Percentiles rank a stretch among this genome's conserved stretches.
Conservation (phyloP, 2,797 vertebrate species). For the Periparus ater region DNA sequence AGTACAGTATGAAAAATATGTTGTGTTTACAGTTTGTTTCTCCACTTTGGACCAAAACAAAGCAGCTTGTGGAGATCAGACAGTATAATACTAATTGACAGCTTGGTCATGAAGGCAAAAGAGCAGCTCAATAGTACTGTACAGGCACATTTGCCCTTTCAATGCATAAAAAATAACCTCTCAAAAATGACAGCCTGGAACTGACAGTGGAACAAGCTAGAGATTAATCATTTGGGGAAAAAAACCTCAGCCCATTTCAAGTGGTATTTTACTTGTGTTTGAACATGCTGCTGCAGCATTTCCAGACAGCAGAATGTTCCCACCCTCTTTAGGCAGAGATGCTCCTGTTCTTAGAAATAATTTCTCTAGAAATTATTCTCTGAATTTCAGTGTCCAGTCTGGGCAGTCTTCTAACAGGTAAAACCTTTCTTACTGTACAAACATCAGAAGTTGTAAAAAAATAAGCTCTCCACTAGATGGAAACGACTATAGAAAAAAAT, state of each 20-base stretch:
- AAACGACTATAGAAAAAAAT: not conserved
- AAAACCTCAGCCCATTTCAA: not conserved
- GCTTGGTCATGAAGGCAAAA: slow-evolving; percentile 10
- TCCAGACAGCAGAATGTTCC: not conserved
- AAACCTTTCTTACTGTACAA: not conserved
- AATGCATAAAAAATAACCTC: not conserved
- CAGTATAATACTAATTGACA: not conserved
- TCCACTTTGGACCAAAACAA: not conserved
- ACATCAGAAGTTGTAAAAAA: not conserved
- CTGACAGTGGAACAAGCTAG: not conserved
- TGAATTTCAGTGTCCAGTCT: not conserved
- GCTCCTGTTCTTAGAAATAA: not conserved
- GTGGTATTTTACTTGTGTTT: slow-evolving; percentile 21
- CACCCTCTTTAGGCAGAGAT: not conserved
- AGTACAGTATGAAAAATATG: not conserved
- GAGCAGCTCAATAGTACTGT: not conserved
- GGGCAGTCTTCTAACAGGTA: not conserved
- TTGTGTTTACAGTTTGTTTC: not conserved
- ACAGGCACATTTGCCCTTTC: slow-evolving; percentile 2
- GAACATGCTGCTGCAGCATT: not conserved
- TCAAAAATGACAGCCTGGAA: slow-evolving; percentile 7
- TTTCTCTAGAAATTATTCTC: not conserved
- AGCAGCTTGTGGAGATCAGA: not conserved
- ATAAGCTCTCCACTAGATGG: not conserved
- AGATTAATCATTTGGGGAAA: not conserved